Conservation (phyloP, 2,888 invertebrate species). For the Meiosimyza platycephala region DNA sequence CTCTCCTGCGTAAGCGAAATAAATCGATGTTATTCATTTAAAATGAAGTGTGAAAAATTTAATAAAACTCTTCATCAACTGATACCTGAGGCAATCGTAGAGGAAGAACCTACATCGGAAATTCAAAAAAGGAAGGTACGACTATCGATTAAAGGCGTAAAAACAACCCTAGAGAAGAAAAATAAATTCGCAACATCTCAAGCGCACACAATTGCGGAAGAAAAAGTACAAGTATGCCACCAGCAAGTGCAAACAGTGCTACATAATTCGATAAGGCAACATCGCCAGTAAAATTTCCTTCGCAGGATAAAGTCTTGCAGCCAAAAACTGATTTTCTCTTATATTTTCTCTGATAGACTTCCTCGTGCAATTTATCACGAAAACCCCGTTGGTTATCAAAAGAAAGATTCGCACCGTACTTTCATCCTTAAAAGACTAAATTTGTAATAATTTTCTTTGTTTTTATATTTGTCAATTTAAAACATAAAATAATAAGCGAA, state of each 20-base stretch:
- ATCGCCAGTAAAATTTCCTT: background rate
- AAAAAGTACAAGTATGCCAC: background rate
- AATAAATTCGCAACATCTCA: background rate
- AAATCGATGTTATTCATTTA: constrained; percentile 64
- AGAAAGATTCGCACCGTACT: too few relatives aligned
- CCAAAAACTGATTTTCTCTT: constrained; percentile 6
- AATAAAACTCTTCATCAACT: constrained; percentile 63
- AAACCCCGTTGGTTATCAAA: too few relatives aligned
- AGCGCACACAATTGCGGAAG: constrained; percentile 2
- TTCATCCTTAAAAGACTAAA: too few relatives aligned
- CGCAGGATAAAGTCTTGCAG: background rate
- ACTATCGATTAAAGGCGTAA: constrained; percentile 22
- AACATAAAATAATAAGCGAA: too few relatives aligned
- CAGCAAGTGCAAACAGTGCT: constrained; percentile 21
- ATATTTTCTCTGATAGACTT: too few relatives aligned
- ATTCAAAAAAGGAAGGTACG: constrained; percentile 44
- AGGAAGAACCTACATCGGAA: constrained; percentile 37
- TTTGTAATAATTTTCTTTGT: too few relatives aligned
- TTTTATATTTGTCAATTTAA: too few relatives aligned
- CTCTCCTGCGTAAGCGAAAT: constrained; percentile 64
- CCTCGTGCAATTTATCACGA: too few relatives aligned
- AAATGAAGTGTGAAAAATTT: constrained; percentile 65
- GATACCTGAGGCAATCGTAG: constrained; percentile 54
- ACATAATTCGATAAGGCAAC: background rate
- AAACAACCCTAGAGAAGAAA: constrained; percentile 22